Evolutionary conservation across 23 tunicate genomes (phyloP), one percentile per base, ranked within the genome.

Genomic region (Ascidia mentula): DNA sequence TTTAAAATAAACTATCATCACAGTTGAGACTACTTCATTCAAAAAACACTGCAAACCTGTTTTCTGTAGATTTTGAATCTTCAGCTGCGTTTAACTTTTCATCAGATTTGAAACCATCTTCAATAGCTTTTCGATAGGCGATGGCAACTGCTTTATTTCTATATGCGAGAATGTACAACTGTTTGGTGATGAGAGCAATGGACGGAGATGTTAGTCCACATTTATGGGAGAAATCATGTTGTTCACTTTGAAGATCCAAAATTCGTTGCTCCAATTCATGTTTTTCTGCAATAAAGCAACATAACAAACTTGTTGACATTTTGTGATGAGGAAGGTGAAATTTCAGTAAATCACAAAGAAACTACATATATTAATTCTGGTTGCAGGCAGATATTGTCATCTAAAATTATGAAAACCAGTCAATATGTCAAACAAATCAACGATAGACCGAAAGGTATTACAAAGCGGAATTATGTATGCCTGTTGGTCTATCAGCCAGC

Each of bases 181-280:
- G 80, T 45, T 77, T 77, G 28, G 37, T 45, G 69, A 77, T 77
- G 6, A 33, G 69, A 26, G 80, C 35, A 32, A 77, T 46, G 32
- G 69, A 46, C 18, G 80, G 69, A 17, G 80, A 32, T n/a, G 80
- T 77, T 5, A 77, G 69, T 15, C 60, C 80, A 28, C 69, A 40
- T 28, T 6, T 36, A 45, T 45, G 45, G 32, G 37, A 42, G 3
- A 77, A 45, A 15, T 40, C 28, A 3, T 36, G 38, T 40, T 77
- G 80, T 24, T 77, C 69, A 32, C 22, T 3, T 53, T 53, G 65
- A 3, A 53, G 24, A 53, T 53, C 65, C 13, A 9, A 53, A 20
- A 53, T 53, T 53, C 65, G 65, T 9, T 53, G 22, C 24, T 53
- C 28, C 13, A 53, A 9, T 53, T 53, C 65, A 53, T 9, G 22